Base-by-base conservation (phyloP, 2,888 invertebrate genomes). In the Julus scandinavius region DNA sequence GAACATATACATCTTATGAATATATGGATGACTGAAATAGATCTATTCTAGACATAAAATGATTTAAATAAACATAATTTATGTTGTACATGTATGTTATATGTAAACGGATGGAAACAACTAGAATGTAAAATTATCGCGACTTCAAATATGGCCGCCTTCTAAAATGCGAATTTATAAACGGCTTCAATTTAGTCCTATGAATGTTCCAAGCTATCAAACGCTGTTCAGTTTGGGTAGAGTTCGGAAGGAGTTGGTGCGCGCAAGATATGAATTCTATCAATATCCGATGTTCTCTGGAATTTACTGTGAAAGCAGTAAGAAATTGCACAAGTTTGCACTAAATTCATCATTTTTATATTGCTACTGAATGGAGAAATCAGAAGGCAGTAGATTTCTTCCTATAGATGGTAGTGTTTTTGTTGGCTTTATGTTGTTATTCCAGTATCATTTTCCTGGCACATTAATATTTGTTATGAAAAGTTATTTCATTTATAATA, bases 271-370 rank as follows among this genome's bases (percentile, higher is more conserved):
- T 63, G 63, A 63, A 63, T 63, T 63, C 63, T n/a, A 5, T 63
- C 20, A 63, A 63, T 20, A 20, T 63, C n/a, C 63, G 63, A 63
- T 63, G 63, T 20, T 63, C 63, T 63, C 63, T 63, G 63, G 63
- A 63, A 63, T 63, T 63, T 63, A 63, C 63, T 63, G 63, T 63
- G 63, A 63, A 63, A 15, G 63, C 63, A 63, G 63, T 63, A 63
- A 63, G 63, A 63, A 63, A 63, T 63, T 63, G 63, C 20, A 63
- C 9, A 20, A 63, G 20, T 20, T 63, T 63, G 7, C 6, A n/a
- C 63, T 63, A 63, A 63, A 63, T 63, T 63, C 63, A 63, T n/a
- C n/a, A 20, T 63, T 63, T 63, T 63, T 63, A 63, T 63, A 63
- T 63, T 63, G 63, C 63, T 20, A 63, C 63, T 63, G 63, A 63